phyloP scores from a whole-genome alignment of 2,113 vertebrate genomes.

The Urocynchramus pylzowi region DNA sequence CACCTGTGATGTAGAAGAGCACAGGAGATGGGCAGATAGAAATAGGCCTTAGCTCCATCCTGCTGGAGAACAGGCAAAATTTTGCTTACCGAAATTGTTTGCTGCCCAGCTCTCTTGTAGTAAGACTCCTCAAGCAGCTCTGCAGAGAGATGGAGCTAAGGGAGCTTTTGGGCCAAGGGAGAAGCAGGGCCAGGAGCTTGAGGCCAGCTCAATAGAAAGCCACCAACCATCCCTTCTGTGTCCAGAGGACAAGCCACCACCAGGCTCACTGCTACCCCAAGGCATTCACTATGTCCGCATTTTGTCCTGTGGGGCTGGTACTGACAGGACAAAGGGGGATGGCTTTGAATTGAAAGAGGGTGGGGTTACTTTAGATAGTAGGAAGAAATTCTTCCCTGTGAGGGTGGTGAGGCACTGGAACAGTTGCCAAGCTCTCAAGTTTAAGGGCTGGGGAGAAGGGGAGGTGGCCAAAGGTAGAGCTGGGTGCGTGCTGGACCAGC shows the following conservation, averaged over 20 bases:
- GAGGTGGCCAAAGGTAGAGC: background rate
- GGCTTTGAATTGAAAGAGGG: background rate
- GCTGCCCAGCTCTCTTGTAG: background rate
- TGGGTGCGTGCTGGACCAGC: background rate
- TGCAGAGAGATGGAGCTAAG: background rate
- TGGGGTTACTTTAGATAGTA: background rate
- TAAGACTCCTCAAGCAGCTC: background rate
- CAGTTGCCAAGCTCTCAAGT: background rate
- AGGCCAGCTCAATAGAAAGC: background rate
- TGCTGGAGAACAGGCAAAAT: background rate
- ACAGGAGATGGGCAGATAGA: background rate
- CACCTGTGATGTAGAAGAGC: background rate
- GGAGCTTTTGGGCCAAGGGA: background rate
- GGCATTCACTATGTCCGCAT: accelerated
- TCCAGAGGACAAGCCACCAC: background rate
- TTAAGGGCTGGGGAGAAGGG: background rate
- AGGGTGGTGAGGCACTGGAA: background rate
- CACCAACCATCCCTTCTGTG: background rate
- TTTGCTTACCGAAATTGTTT: background rate
- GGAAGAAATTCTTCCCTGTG: background rate
- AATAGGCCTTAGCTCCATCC: background rate
- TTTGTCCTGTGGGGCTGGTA: background rate
- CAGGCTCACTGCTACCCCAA: background rate
- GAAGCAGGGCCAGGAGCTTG: background rate
- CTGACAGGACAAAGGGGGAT: background rate